Evolutionary conservation across 2,888 invertebrate genomes (phyloP).

Genomic region (Therioaphis trifolii): DNA sequence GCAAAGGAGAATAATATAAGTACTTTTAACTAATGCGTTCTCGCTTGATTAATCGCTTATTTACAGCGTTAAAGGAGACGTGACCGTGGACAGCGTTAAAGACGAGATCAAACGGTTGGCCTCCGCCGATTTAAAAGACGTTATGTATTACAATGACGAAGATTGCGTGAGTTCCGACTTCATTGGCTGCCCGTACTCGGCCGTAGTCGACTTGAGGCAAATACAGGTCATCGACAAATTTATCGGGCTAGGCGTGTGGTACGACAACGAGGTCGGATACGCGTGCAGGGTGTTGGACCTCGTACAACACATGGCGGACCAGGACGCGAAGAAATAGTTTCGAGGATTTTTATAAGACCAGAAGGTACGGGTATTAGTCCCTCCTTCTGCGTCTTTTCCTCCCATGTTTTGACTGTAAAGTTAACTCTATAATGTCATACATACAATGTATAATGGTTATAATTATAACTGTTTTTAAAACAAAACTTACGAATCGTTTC

Average conservation of each 20-base stretch:
- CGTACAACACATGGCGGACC: no score
- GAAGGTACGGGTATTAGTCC: no score
- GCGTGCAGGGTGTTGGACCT: no score
- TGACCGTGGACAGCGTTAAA: neutral
- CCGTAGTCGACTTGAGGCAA: neutral
- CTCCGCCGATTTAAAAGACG: neutral
- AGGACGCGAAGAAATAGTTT: no score
- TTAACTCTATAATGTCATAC: no score
- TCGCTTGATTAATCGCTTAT: neutral
- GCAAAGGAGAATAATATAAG: neutral
- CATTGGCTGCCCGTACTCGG: constrained; percentile 11
- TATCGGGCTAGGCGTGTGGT: neutral
- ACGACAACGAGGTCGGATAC: no score
- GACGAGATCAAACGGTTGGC: neutral
- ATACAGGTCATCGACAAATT: neutral
- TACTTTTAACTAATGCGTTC: neutral
- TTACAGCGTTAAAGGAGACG: neutral
- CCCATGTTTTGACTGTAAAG: no score
- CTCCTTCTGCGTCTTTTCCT: no score
- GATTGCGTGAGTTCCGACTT: neutral
- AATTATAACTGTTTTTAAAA: no score
- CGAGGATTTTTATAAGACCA: no score
- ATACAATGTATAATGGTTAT: no score
- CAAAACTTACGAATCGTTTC: no score
- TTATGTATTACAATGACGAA: neutral